A percentile compares a stretch with the other conserved stretches of the same genome.
These are phyloP conservation scores for Coracopsis vasa DNA, from an alignment of 2,113 vertebrate species.

Conservation along the genomic window DNA sequence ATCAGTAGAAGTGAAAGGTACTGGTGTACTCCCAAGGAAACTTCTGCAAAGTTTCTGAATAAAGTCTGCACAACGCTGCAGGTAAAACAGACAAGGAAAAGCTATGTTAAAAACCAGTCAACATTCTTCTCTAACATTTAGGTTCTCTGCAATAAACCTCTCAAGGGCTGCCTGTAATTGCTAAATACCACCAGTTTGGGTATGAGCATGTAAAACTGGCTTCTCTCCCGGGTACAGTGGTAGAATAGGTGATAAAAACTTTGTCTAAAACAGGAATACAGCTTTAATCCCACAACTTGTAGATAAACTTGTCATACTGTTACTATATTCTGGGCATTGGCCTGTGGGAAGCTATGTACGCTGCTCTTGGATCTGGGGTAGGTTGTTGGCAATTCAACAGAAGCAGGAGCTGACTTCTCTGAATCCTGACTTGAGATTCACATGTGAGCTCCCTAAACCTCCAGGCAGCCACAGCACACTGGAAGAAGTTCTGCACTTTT, in stretches of 20 bases:
- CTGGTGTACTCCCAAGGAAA: background rate
- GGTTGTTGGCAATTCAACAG: background rate
- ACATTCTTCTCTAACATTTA: background rate
- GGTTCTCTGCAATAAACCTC: background rate
- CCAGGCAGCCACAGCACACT: background rate
- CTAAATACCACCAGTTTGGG: background rate
- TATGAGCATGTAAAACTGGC: background rate
- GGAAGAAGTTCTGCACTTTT: background rate
- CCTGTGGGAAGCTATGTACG: background rate
- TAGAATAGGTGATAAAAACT: background rate
- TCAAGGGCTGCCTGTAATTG: background rate
- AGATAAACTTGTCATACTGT: background rate
- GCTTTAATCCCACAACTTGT: background rate
- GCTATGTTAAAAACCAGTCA: background rate
- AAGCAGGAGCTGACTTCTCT: background rate
- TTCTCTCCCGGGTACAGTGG: background rate
- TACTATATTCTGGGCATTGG: background rate
- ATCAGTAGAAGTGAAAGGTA: background rate
- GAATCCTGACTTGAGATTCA: background rate
- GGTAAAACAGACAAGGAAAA: background rate
- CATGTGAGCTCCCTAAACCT: background rate
- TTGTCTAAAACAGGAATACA: background rate
- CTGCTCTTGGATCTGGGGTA: background rate
- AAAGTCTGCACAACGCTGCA: background rate
- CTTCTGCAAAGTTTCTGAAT: background rate